phyloP scores from a whole-genome alignment of 2,888 invertebrate genomes.

The Cryptus armator region DNA sequence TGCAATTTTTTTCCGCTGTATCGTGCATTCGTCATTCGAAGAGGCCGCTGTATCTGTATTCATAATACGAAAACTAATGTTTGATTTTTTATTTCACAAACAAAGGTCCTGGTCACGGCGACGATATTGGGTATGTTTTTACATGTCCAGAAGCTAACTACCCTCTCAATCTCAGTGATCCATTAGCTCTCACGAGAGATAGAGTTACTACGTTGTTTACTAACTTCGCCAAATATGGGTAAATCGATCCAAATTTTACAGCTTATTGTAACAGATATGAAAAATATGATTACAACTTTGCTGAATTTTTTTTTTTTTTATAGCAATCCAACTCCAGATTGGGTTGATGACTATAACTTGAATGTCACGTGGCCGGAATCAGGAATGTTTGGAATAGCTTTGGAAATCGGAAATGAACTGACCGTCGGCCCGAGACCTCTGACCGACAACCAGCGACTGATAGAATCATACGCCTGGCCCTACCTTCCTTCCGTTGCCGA shows the following conservation, averaged over 20 bases:
- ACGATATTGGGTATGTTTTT: slow-evolving; percentile 14
- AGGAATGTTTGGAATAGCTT: slow-evolving; percentile 40
- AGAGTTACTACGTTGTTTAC: slow-evolving; percentile 87
- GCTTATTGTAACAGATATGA: background rate
- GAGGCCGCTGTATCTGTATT: background rate
- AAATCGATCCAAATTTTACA: background rate
- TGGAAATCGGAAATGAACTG: slow-evolving; percentile 66
- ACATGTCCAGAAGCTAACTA: slow-evolving; percentile 28
- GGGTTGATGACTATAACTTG: slow-evolving; percentile 43
- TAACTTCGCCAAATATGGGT: slow-evolving; percentile 86
- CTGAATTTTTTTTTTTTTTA: background rate
- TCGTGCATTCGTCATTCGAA: background rate
- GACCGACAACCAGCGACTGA: background rate
- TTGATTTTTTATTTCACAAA: background rate
- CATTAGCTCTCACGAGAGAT: slow-evolving; percentile 83
- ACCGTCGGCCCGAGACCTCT: background rate
- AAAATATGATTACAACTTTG: too few species aligned
- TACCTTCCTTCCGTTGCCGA: background rate
- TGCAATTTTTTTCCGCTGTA: background rate
- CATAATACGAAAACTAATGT: background rate
- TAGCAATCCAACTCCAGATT: slow-evolving; percentile 69
- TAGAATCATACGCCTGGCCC: background rate
- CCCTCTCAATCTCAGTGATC: slow-evolving; percentile 74
- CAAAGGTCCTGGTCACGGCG: slow-evolving; percentile 21
- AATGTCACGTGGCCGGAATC: slow-evolving; percentile 64